Base-by-base conservation (phyloP, 2,888 invertebrate species). In the Lycocerus yunnanus region DNA sequence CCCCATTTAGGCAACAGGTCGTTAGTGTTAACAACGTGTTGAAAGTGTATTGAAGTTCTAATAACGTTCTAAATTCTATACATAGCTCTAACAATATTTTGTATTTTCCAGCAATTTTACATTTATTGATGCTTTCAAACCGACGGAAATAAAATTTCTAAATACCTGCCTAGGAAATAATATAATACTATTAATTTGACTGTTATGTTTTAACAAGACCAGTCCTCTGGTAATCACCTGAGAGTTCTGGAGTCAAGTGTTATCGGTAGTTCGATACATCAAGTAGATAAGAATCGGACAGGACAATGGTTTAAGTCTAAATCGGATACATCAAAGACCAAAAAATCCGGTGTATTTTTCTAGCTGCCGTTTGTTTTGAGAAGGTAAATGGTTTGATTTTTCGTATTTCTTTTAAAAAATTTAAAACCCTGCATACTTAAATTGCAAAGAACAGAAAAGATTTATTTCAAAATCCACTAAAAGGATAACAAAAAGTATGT, bases 241-340 rank as follows among this genome's bases (percentile, higher is more conserved):
- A 24, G 21, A 69, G 63, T 63, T 63, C 21, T 60, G 18, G 63
- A 63, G 69, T 61, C 69, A 43, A 69, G 69, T 60, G 63, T 63
- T 69, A 69, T 69, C 69, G 18, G 69, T 18, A 63, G 61, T 69
- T 69, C 69, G 63, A 69, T 69, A 69, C 69, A 69, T 69, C 69
- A 69, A 69, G 27, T 27, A 63, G 69, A 69, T 69, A 69, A 27
- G 21, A 69, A 69, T 69, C 69, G 63, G 69, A 69, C 69, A 63
- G 63, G 61, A 68, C 68, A 68, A 68, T 59, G 59, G 68, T 59
- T 68, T 59, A 21, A 68, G 59, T 43, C 59, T 59, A 20, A 68
- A 68, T 59, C 21, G 59, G 68, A 68, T 68, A 68, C 68, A 68
- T 58, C 58, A 59, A 68, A 21, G 68, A 68, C 59, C 21, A 59